Conservation (phyloP, 2,113 vertebrate genomes). For the Pogona vitticeps region DNA sequence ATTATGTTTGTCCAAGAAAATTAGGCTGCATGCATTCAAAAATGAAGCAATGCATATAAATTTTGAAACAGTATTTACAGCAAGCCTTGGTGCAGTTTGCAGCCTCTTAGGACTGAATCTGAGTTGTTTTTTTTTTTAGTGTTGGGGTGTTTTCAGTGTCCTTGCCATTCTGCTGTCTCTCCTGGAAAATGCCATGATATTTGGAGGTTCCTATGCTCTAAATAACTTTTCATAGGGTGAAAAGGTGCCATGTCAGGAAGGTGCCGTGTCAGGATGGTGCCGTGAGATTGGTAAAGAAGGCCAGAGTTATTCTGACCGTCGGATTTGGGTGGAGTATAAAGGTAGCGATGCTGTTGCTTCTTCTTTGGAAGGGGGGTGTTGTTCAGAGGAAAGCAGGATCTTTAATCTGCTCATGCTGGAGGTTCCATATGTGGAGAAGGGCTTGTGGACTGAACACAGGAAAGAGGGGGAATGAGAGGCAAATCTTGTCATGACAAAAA, state of each 20-base stretch:
- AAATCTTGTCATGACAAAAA: neutral
- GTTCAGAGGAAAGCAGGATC: neutral
- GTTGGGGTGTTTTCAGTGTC: too few relatives aligned
- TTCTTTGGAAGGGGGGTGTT: neutral
- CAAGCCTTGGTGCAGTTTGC: constrained; percentile 8
- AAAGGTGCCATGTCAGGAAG: too few relatives aligned
- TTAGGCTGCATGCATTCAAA: too few relatives aligned
- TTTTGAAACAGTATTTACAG: constrained; percentile 30
- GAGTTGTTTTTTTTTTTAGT: neutral
- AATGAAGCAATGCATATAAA: neutral
- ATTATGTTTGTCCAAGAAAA: too few relatives aligned
- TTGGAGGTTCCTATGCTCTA: too few relatives aligned
- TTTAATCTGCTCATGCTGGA: neutral
- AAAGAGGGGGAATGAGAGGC: neutral
- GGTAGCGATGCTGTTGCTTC: neutral
- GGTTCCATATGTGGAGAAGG: neutral
- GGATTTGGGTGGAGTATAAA: neutral
- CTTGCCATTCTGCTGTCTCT: neutral
- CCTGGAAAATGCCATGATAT: neutral
- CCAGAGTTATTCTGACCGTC: too few relatives aligned
- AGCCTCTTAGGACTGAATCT: neutral
- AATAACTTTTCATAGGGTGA: neutral
- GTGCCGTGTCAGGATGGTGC: neutral
- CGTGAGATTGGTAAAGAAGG: too few relatives aligned
- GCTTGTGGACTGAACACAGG: neutral